A percentile compares a stretch with the other conserved stretches of the same genome.
phyloP scores from a whole-genome alignment of 1,140 invertebrate species.

The Temnothorax curvispinosus region DNA sequence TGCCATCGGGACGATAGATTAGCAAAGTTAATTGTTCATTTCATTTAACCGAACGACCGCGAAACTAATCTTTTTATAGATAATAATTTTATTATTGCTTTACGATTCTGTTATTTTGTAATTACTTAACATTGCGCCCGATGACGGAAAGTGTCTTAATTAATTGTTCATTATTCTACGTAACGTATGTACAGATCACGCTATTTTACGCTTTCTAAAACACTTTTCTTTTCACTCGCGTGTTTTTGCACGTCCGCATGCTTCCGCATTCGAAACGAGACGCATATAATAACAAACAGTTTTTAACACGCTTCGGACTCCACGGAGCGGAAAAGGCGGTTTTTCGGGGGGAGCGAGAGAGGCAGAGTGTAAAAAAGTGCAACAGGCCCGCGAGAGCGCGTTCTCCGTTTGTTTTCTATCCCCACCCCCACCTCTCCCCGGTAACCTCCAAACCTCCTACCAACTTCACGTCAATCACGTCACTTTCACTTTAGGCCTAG shows the following conservation, averaged over 20 bases:
- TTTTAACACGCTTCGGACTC: neutral
- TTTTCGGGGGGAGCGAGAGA: neutral
- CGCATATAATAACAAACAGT: neutral
- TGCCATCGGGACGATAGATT: neutral
- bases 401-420: neutral
- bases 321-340: neutral
- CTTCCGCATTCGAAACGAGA: neutral
- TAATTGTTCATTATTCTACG: neutral
- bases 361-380: neutral
- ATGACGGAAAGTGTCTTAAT: neutral
- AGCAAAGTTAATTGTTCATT: neutral
- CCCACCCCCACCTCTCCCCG: no score
- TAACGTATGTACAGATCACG: neutral
- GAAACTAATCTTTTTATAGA: neutral
- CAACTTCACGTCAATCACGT: neutral
- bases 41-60: neutral
- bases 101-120: neutral
- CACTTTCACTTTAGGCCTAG: neutral
- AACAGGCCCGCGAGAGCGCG: neutral
- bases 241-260: neutral
- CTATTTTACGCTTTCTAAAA: neutral
- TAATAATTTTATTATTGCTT: neutral
- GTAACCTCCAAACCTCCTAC: neutral
- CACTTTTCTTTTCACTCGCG: neutral
- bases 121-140: neutral